phyloP scores from a whole-genome alignment of 1,140 invertebrate species.

The Parapsyche elsis region DNA sequence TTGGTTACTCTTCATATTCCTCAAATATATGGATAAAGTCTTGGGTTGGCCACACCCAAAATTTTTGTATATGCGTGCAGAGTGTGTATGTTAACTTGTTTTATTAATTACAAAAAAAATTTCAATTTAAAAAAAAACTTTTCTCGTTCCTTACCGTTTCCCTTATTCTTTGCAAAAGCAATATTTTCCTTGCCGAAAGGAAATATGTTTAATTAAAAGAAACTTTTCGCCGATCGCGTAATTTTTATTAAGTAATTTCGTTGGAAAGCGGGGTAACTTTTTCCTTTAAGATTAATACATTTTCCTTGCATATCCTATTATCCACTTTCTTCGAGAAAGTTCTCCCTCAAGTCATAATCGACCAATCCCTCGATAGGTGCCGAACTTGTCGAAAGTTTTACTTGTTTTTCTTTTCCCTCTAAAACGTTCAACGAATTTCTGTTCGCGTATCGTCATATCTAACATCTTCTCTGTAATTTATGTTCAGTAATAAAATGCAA shows the following conservation, averaged over 20 bases:
- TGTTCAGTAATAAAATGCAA: constrained; percentile 7
- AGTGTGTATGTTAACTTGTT: not conserved
- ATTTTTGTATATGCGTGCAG: not conserved
- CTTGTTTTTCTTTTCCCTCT: not conserved
- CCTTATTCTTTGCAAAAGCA: constrained; percentile 19
- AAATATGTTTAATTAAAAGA: constrained; percentile 32
- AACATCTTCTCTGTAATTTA: constrained; percentile 5
- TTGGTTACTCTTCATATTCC: too few species aligned
- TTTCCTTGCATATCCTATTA: constrained; percentile 13
- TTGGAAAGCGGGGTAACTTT: not conserved
- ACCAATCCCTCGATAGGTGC: not conserved
- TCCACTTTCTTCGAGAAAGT: not conserved
- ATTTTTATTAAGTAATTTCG: constrained; percentile 18
- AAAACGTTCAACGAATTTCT: constrained; percentile 15
- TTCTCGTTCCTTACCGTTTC: not conserved
- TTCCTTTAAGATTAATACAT: not conserved
- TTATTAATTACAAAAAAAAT: not conserved
- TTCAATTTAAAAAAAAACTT: not conserved
- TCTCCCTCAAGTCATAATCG: not conserved
- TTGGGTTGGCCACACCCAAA: too few species aligned
- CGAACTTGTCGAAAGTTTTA: constrained; percentile 11
- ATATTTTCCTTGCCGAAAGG: constrained; percentile 11
- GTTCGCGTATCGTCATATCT: constrained; percentile 23
- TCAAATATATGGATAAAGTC: too few species aligned
- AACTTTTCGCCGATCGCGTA: constrained; percentile 20